Evolutionary conservation across 1,140 invertebrate genomes (phyloP), one percentile per base, ranked within the genome.

Genomic region (Heliothis virescens): DNA sequence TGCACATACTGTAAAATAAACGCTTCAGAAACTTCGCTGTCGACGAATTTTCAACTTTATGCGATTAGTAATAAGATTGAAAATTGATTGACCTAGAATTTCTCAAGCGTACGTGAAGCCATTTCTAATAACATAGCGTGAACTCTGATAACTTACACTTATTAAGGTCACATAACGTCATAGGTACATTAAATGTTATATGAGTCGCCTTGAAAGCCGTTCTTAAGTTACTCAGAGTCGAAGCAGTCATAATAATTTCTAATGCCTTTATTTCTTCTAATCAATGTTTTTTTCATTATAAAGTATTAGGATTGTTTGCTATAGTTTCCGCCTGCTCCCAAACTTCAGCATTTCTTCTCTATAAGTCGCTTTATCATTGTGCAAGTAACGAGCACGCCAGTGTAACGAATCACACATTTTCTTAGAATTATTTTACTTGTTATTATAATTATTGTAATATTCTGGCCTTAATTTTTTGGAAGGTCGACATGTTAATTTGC

Each of bases 341-440:
- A 7, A 26, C 34, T 48, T 7, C 50, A 72, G 67, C 67, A 72
- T 72, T 72, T 72, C 26, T 72, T 72, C 67, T 72, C 11, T 55
- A 41, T 55, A 72, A 55, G 52, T 7, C 67, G 52, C 67, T 34
- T 34, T 55, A n/a, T 72, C 65, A n/a, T 72, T 72, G 67, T 72
- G 67, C 67, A 72, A 72, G 67, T 72, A 72, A 34, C 52, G 15
- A 50, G 67, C 63, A 67, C 29, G n/a, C 47, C 16, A 50, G 60
- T 67, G 65, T 69, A 69, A 52, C 16, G 18, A 69, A 69, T 69
- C 65, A 69, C 67, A 72, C 50, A 52, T 52, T 55, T 63, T 55
- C 26, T 72, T 72, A 55, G 16, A 26, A 52, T 69, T 72, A 72
- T 72, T 72, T 69, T 69, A 67, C 63, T 67, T 67, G 60, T 63